Percentiles rank a stretch among this genome's conserved stretches.
Conservation (phyloP, 2,888 invertebrate species). For the Andrena praecox region DNA sequence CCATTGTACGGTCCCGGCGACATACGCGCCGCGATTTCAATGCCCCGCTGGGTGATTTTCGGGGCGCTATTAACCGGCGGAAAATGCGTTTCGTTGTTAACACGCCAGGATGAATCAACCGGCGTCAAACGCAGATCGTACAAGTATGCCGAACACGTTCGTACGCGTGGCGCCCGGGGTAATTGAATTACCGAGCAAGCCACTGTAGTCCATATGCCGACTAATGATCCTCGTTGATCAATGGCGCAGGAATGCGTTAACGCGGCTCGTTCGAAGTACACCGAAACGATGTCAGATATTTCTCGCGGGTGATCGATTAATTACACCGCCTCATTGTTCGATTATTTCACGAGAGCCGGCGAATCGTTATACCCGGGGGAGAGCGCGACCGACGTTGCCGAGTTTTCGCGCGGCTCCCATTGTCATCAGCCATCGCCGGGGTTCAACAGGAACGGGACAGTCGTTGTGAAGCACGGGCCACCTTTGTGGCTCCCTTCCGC, state of each 20-base stretch:
- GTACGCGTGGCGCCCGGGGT: constrained; percentile 50
- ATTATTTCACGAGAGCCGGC: constrained; percentile 30
- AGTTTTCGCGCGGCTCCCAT: not conserved
- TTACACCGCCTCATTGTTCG: constrained; percentile 38
- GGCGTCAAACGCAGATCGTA: constrained; percentile 82
- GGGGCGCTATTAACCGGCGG: constrained; percentile 64
- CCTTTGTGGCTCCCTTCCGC: too few species aligned
- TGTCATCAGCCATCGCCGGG: not conserved
- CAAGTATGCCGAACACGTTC: constrained; percentile 76
- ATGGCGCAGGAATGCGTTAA: constrained; percentile 56
- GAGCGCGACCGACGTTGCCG: constrained; percentile 1
- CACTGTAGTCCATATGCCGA: constrained; percentile 74
- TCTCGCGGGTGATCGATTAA: constrained; percentile 54
- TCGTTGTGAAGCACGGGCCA: too few species aligned
- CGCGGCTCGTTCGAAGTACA: constrained; percentile 28
- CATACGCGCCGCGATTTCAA: constrained; percentile 65
- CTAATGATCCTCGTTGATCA: constrained; percentile 74
- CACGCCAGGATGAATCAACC: constrained; percentile 76
- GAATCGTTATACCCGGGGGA: not conserved
- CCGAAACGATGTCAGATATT: constrained; percentile 61
- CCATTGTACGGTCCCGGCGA: constrained; percentile 60
- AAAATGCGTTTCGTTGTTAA: constrained; percentile 78
- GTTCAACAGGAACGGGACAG: not conserved
- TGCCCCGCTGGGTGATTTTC: constrained; percentile 65
- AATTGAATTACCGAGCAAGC: constrained; percentile 71